Evolutionary conservation across 1,140 invertebrate species (phyloP), one percentile per base, ranked within the genome.

Genomic region (Melanaphis sacchari): DNA sequence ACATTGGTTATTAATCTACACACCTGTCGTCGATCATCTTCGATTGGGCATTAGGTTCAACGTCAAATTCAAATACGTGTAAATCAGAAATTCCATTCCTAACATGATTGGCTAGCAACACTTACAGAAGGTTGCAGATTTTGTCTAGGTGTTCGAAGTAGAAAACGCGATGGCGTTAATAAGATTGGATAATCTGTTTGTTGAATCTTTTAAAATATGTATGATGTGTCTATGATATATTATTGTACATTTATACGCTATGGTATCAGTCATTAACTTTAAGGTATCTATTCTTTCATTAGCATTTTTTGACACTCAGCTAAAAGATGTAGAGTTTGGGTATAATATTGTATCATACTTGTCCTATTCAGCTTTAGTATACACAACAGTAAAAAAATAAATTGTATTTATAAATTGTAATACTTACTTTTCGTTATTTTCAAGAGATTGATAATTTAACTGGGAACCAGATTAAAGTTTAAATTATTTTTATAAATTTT

Each of bases 121-220:
- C 95, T 96, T 99, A 93, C 99, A 99, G 95, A 99, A 99, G 96
- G 99, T 97, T 89, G 98, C 98, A 36, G 99, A 99, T 96, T 99
- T 99, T 96, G 98, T 99, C 0, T 97, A 97, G 96, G 99, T 99
- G 22, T 99, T 99, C 96, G 99, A 99, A 94, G 97, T 99, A 6
- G 98, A 99, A 95, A 99, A 99, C 96, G 98, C 99, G 1, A 95
- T 99, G 82, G 99, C 99, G 0, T 95, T 99, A 22, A 96, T 99
- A 15, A 96, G 99, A 94, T 96, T 99, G 84, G 99, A 99, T 95
- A 99, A 99, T 96, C 96, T 99, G 3, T 99, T 99, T 95, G 96
- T 99, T 1, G 99, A 99, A 96, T 97, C 98, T 0, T 99, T 99
- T 96, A 98, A 99, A 96, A 76, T 92, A 82, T 7, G 46, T 89